Evolutionary conservation across 2,888 invertebrate genomes (phyloP).

Genomic region (Luffia ferchaultella): DNA sequence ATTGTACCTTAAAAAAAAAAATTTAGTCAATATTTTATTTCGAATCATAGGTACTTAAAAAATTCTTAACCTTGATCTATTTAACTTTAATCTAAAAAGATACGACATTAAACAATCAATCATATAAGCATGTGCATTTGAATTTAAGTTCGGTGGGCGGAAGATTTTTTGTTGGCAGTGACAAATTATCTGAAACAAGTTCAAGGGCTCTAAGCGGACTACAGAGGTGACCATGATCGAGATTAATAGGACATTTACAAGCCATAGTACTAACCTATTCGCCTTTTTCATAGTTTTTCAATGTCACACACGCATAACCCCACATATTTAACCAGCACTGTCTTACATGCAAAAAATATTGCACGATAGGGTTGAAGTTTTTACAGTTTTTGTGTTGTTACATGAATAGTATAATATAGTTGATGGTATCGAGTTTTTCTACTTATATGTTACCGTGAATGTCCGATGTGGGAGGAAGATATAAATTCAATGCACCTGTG

Average conservation of each 20-base stretch:
- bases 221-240: neutral
- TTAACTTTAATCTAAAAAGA: neutral
- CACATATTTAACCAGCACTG: no score
- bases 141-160: neutral
- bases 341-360: neutral
- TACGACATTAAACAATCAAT: neutral
- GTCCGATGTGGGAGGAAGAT: no score
- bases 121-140: neutral
- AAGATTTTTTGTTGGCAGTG: neutral
- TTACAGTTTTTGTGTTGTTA: neutral
- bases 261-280: neutral
- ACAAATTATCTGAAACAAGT: neutral
- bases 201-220: neutral
- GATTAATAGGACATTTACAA: neutral
- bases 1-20: neutral
- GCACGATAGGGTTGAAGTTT: neutral
- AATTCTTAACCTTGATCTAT: neutral
- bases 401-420: neutral
- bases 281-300: neutral
- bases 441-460: no score
- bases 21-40: neutral
- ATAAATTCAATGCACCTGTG: no score
- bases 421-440: no score
- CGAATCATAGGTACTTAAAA: neutral
- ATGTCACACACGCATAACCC: no score